Evolutionary conservation across 2,888 invertebrate genomes (phyloP).

Genomic region (Schizaphis graminum): DNA sequence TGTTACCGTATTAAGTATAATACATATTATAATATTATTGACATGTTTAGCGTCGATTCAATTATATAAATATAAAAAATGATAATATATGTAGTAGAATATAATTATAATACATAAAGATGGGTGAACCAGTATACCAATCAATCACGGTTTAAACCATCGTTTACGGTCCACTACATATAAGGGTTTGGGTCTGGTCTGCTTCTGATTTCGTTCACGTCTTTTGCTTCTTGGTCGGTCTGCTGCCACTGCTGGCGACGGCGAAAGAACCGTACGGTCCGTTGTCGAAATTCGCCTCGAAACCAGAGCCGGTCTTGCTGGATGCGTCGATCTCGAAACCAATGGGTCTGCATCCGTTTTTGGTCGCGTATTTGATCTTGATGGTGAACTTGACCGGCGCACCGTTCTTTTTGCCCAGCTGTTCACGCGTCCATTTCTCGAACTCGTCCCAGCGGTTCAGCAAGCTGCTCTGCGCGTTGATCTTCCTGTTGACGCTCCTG

Average conservation of each 20-base stretch:
- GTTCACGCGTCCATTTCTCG: conserved; percentile 28
- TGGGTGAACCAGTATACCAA: too few relatives aligned
- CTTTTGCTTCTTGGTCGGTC: neutral
- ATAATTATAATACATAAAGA: too few relatives aligned
- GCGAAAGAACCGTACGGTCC: conserved; percentile 5
- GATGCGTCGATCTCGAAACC: neutral
- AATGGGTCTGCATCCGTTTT: conserved; percentile 22
- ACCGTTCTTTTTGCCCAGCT: neutral
- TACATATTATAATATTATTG: neutral
- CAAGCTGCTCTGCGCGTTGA: conserved; percentile 25
- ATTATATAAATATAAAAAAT: too few relatives aligned
- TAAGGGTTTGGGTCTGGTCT: neutral
- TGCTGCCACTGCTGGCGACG: neutral
- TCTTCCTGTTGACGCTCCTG: conserved; percentile 35
- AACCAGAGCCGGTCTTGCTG: neutral
- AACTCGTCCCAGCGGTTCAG: conserved; percentile 50
- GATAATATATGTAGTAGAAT: too few relatives aligned
- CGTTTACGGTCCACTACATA: too few relatives aligned
- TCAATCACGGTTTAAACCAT: neutral
- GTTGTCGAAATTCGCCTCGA: conserved; percentile 1
- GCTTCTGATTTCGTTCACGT: neutral
- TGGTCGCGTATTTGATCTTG: conserved; percentile 3
- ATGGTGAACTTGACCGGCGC: conserved; percentile 17
- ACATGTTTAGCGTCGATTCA: neutral
- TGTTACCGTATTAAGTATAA: neutral